phyloP scores from a whole-genome alignment of 2,888 invertebrate genomes.

The Andrena haemorrhoa region DNA sequence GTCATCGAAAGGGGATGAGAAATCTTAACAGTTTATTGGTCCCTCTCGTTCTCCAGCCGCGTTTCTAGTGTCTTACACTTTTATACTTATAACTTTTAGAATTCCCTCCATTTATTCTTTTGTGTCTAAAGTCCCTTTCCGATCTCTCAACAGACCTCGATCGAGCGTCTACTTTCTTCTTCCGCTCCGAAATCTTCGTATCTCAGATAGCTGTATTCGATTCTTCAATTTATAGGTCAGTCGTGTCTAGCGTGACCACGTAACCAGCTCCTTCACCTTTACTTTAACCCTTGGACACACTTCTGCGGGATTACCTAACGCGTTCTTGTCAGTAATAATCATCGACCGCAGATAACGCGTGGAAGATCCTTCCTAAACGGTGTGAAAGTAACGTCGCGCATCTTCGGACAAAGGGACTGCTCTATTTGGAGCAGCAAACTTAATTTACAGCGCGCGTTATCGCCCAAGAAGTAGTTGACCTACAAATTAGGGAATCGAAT shows the following conservation, averaged over 20 bases:
- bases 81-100: not conserved
- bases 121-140: not conserved
- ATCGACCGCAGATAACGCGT: not conserved
- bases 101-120: not conserved
- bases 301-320: too few species aligned
- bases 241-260: too few species aligned
- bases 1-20: too few species aligned
- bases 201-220: too few species aligned
- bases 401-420: not conserved
- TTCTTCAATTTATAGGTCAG: too few species aligned
- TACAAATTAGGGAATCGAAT: slow-evolving; percentile 4
- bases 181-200: too few species aligned
- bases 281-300: too few species aligned
- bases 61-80: not conserved
- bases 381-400: not conserved
- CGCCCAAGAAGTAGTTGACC: not conserved
- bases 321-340: not conserved
- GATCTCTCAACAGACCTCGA: not conserved
- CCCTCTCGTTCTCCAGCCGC: too few species aligned
- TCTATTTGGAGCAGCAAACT: not conserved
- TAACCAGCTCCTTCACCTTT: too few species aligned
- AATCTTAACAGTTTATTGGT: too few species aligned
- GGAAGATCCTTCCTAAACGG: not conserved
- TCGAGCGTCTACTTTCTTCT: too few species aligned
- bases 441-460: not conserved